These are phyloP conservation scores for Ellobius talpinus DNA, from an alignment of 2,113 vertebrate species.

Conservation along the genomic window DNA sequence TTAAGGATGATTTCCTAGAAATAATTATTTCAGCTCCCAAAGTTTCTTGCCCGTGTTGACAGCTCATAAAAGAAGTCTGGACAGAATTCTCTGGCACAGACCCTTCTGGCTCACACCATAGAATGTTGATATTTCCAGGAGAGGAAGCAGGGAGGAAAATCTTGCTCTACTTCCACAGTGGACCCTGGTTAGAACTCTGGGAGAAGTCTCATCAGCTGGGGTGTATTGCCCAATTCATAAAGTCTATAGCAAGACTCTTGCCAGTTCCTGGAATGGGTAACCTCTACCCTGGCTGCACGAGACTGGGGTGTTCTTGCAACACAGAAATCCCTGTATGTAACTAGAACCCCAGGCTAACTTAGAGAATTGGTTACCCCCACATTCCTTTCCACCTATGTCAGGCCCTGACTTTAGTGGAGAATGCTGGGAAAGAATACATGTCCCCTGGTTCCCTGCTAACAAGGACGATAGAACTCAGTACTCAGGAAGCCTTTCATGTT, in stretches of 20 bases:
- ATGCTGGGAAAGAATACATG: neutral
- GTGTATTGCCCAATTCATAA: neutral
- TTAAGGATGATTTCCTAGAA: slow-evolving; percentile 11
- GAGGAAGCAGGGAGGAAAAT: neutral
- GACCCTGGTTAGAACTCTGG: neutral
- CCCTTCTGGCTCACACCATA: neutral
- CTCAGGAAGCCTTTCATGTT: neutral
- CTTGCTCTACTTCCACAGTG: neutral
- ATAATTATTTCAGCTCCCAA: neutral
- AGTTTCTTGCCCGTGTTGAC: neutral
- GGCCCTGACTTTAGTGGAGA: neutral
- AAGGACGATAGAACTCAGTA: neutral
- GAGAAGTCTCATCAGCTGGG: neutral
- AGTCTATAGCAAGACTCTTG: neutral
- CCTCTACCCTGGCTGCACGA: neutral
- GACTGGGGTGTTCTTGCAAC: neutral
- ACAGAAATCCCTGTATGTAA: neutral
- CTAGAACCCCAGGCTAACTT: neutral
- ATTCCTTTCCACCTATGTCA: neutral
- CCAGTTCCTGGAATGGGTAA: neutral
- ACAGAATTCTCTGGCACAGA: neutral
- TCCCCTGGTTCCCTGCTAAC: neutral
- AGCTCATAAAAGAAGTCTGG: neutral
- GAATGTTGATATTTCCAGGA: neutral
- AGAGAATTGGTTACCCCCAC: neutral